Conservation (phyloP, 2,113 vertebrate genomes). For the Cettia cetti region DNA sequence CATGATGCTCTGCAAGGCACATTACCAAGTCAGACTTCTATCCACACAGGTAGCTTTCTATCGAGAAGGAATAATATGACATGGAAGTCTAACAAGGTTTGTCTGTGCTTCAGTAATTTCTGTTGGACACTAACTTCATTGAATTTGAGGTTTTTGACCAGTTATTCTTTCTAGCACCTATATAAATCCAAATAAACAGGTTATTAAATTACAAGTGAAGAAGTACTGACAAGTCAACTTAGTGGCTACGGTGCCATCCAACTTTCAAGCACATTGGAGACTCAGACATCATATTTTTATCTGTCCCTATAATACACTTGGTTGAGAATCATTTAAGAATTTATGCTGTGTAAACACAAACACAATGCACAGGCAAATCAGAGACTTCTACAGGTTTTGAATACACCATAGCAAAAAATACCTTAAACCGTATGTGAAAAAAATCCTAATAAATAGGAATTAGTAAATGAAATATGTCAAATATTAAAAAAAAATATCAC, state of each 20-base stretch:
- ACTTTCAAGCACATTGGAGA: neutral
- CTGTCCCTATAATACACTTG: neutral
- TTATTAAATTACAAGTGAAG: neutral
- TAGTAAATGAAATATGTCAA: neutral
- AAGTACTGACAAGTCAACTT: neutral
- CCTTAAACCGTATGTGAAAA: neutral
- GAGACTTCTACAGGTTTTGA: neutral
- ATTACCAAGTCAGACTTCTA: neutral
- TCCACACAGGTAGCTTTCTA: neutral
- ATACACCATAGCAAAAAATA: neutral
- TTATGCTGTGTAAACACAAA: neutral
- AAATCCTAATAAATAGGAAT: neutral
- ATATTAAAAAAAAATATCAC: neutral
- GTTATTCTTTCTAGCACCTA: neutral
- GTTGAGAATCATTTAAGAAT: neutral
- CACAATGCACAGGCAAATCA: neutral
- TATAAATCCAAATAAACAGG: neutral
- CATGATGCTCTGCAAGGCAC: accelerated
- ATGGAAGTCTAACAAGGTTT: neutral
- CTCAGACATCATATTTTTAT: neutral
- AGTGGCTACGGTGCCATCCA: neutral
- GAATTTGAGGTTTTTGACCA: neutral
- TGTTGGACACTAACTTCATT: neutral
- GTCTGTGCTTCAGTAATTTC: neutral
- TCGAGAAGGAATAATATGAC: neutral